Evolutionary conservation across 1,140 invertebrate genomes (phyloP), one percentile per base, ranked within the genome.

Genomic region (Rhizoglyphus robini): DNA sequence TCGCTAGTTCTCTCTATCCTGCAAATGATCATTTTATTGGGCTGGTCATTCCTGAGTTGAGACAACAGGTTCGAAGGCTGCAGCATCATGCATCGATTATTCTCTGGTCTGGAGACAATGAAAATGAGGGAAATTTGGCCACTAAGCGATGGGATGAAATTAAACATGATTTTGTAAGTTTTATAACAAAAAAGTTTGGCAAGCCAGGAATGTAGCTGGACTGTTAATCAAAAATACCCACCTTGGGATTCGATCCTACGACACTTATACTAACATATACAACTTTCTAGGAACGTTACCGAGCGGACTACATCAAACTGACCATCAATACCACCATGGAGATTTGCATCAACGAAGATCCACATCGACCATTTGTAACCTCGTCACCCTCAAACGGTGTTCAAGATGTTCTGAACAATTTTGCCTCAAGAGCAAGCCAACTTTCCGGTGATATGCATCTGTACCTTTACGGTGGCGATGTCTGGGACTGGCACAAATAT

Each of bases 1-100:
- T 97, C 76, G 95, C 95, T 0, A 96, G 92, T 74, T 81, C 86
- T 5, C 88, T 98, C 84, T 99, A 99, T 78, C 95, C 94, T 3
- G 81, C 83, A 0, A 81, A 82, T 61, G 67, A 41, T 11, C 18
- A 41, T 18, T 97, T 94, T 76, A 75, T 98, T 2, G 57, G 70
- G 1, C 83, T 79, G 11, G 90, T 97, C 0, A 74, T 75, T 34
- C 72, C 75, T 23, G 96, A 99, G 81, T 79, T 96, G 8, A 76
- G 76, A 25, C 86, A 94, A 72, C 92, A 95, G 76, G 77, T 94
- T 0, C 78, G 82, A 65, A 79, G 92, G 65, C 77, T 99, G 4
- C 86, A 90, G 68, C 82, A 88, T 74, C 93, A 97, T 78, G 81
- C 94, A 0, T 90, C 87, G 60, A 83, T 99, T 57, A 83, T 88